phyloP scores from a whole-genome alignment of 1,140 invertebrate species.

The Nephotettix cincticeps region DNA sequence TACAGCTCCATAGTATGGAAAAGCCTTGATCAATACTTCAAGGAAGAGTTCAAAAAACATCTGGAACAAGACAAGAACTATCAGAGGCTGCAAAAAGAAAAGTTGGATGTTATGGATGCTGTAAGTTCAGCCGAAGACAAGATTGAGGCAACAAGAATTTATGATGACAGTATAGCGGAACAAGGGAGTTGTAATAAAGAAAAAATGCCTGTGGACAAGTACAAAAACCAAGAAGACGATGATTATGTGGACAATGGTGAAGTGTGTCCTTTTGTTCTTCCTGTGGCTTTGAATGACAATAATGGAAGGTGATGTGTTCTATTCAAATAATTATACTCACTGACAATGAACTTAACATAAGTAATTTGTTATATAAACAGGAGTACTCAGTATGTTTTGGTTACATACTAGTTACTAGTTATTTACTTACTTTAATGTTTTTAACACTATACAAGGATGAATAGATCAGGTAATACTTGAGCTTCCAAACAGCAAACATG shows the following conservation, averaged over 20 bases:
- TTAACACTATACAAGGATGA: no score
- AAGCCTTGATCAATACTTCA: constrained; percentile 29
- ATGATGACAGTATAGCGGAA: background rate
- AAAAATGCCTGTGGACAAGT: background rate
- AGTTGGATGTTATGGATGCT: no score
- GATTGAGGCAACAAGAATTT: background rate
- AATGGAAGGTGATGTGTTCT: background rate
- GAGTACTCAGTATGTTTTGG: no score
- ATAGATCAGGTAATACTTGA: no score
- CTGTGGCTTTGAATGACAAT: background rate
- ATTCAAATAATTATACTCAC: no score
- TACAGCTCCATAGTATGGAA: constrained; percentile 29
- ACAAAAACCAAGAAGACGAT: background rate
- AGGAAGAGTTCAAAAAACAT: constrained; percentile 31
- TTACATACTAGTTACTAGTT: no score
- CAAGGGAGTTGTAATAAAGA: background rate
- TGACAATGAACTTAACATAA: no score
- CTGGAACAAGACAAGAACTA: background rate
- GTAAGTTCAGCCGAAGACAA: background rate
- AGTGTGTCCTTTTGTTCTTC: background rate
- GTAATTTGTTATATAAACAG: no score
- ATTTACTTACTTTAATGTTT: no score
- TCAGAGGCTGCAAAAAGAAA: no score
- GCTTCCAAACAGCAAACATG: no score
- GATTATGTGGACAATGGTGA: background rate